Evolutionary conservation across 2,888 invertebrate genomes (phyloP), one percentile per base, ranked within the genome.

Genomic region (Orthosia gracilis): DNA sequence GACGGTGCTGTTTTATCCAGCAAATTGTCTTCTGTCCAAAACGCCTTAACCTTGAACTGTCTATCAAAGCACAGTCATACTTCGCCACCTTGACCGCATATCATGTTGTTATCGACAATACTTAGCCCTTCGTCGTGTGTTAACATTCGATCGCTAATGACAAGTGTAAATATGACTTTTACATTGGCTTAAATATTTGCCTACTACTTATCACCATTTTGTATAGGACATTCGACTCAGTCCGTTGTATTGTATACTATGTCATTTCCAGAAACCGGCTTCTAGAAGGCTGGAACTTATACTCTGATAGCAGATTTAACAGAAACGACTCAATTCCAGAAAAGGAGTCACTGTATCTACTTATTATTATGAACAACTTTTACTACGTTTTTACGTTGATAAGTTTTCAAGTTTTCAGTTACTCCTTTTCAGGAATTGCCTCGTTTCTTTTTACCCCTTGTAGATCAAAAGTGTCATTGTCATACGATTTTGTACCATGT

Each of bases 1-100:
- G 40, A 55, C 15, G 18, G 45, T 31, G 59, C 21, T 15, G n/a
- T 63, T 57, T 58, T 79, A 57, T 40, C 17, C 13, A 73, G 15
- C 17, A 17, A 52, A 62, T 66, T 55, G 23, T 62, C 15, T 58
- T 23, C n/a, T 80, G 57, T 13, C 13, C 54, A 63, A 64, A 40
- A 61, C n/a, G 13, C 64, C 63, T 69, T 66, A 45, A 57, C 82
- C 77, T 81, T 79, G 70, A 67, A 64, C n/a, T 12, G 55, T 49
- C 50, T 40, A 15, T 64, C 47, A 47, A 47, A 31, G 23, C 26
- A 57, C 18, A 62, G 26, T 58, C 45, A 50, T 52, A 26, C 5
- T 67, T n/a, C 13, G 18, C 21, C 52, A 58, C 82, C 79, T 76
- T 80, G 82, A 82, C 82, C 77, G 58, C 50, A 76, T 81, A 70